Base-by-base conservation (phyloP, 2,888 invertebrate species). In the Parnassius orleans region DNA sequence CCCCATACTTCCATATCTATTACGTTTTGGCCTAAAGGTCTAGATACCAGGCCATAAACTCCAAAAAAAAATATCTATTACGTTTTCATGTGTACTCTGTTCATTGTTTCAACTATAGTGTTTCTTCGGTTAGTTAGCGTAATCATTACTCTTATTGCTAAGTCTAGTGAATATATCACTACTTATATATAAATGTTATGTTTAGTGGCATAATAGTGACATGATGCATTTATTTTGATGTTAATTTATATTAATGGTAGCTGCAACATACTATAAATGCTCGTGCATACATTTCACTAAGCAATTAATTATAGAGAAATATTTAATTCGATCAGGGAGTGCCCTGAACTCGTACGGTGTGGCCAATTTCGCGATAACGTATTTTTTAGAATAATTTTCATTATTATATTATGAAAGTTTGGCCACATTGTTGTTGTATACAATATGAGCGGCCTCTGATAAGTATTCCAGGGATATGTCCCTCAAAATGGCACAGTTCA, bases 201-300 rank as follows among this genome's bases (percentile, higher is more conserved):
- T 88, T 87, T 84, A 75, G 81, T 81, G 86, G 90, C 87, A 88
- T 89, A 84, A 86, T 84, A 87, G 90, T 90, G 88, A 90, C 90
- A 81, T 88, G 89, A 90, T 90, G 91, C 91, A 91, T 91, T 91
- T 91, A 91, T 90, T 89, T 89, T 75, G 84, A 87, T 88, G 88
- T 87, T 90, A 90, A 87, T 89, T 90, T 88, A 88, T 86, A 81
- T 80, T 90, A 89, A 87, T 86, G 86, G 85, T 90, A 90, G 88
- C 88, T 87, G 87, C 86, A 87, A 87, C 83, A 86, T 83, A 79
- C 74, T 72, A 83, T 87, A 85, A 88, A 88, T 87, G 87, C 89
- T 88, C 87, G 84, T 84, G 86, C 84, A 78, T 84, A 79, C 76
- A 75, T 80, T 84, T 84, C 86, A 83, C 78, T 85, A 82, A 84